A percentile compares a stretch with the other conserved stretches of the same genome.
These are phyloP conservation scores for Drosophila repletoides DNA, from an alignment of 1,140 invertebrate genomes.

Conservation along the genomic window DNA sequence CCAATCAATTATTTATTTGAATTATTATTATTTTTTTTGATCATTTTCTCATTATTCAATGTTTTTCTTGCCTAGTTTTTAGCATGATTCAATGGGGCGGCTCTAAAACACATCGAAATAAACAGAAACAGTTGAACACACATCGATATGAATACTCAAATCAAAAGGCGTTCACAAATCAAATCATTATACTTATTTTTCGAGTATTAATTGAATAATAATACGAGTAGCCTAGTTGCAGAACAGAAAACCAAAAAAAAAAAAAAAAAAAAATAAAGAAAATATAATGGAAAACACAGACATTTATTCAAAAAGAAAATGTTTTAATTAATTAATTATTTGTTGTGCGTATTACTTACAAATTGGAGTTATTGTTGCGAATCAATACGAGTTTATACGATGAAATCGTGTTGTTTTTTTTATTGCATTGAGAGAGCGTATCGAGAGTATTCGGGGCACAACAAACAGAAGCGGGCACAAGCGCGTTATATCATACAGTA, in stretches of 20 bases:
- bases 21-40: slow-evolving; percentile 8
- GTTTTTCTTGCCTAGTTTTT: slow-evolving; percentile 12
- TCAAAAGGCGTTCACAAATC: slow-evolving; percentile 37
- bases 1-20: slow-evolving; percentile 19
- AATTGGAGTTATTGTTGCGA: slow-evolving; percentile 13
- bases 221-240: slow-evolving; percentile 13
- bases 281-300: too few species aligned
- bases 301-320: too few species aligned
- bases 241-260: too few species aligned
- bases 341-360: neutral
- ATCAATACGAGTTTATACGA: slow-evolving; percentile 15
- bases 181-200: slow-evolving; percentile 2
- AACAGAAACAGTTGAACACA: slow-evolving; percentile 21
- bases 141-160: slow-evolving; percentile 44
- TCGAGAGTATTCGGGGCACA: slow-evolving; percentile 55
- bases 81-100: slow-evolving; percentile 8
- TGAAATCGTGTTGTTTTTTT: slow-evolving; percentile 44
- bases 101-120: slow-evolving; percentile 27
- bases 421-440: slow-evolving; percentile 32
- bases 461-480: slow-evolving; percentile 75
- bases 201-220: too few species aligned
- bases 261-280: too few species aligned
- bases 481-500: slow-evolving; percentile 49
- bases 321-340: too few species aligned
- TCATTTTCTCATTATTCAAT: neutral